These are phyloP conservation scores for Malurus elegans DNA, from an alignment of 2,113 vertebrate species.

Conservation along the genomic window DNA sequence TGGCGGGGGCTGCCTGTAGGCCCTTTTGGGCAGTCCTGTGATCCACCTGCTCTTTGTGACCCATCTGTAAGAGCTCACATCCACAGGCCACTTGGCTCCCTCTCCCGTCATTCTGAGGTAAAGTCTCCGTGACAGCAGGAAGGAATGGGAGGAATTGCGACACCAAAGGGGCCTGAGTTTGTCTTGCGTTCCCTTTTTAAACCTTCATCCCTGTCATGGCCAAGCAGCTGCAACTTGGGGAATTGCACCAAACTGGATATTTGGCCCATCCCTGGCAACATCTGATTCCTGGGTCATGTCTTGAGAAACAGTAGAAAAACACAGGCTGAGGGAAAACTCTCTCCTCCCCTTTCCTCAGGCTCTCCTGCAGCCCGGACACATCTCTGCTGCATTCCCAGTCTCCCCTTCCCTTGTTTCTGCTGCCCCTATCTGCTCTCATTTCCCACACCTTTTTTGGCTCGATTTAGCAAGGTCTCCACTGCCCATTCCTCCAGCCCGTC, in stretches of 20 bases:
- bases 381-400: neutral
- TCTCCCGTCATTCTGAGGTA: neutral
- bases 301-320: neutral
- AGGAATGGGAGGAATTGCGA: neutral
- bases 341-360: neutral
- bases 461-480: neutral
- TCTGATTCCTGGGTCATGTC: neutral
- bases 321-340: neutral
- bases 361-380: neutral
- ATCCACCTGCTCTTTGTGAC: neutral
- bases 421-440: neutral
- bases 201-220: neutral
- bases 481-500: neutral
- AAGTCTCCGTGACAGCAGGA: neutral
- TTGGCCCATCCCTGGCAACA: neutral
- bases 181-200: neutral
- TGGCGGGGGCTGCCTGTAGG: accelerated
- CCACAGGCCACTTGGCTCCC: neutral
- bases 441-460: neutral
- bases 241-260: neutral
- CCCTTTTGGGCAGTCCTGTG: neutral
- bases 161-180: neutral
- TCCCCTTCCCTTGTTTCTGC: neutral
- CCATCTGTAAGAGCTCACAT: neutral
- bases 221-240: neutral